Conservation (phyloP, 2,113 vertebrate species). For the Desmodus rotundus region DNA sequence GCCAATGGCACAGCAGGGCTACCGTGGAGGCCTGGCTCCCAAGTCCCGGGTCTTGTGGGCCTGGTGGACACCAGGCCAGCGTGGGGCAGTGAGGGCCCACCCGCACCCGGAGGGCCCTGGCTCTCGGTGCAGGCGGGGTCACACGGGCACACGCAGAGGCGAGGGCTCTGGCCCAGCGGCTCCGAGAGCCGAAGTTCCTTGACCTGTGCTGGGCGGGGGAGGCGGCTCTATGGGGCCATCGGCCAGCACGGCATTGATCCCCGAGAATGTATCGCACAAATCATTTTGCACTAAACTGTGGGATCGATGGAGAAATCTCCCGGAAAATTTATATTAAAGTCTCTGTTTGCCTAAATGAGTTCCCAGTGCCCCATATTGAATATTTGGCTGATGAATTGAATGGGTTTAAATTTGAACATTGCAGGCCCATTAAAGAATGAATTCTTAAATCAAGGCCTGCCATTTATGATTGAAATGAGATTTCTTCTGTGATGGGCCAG, state of each 20-base stretch:
- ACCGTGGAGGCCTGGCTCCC: rapidly evolving
- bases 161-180: background rate
- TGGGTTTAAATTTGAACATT: conserved; percentile 97
- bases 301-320: conserved; percentile 99
- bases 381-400: conserved; percentile 99
- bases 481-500: conserved; percentile 88
- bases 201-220: conserved; percentile 81
- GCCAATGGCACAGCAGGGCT: rapidly evolving
- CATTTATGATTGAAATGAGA: conserved; percentile 99
- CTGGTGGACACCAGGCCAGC: rapidly evolving
- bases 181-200: conserved; percentile 86
- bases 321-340: conserved; percentile 99
- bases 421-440: conserved; percentile 97
- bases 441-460: conserved; percentile 98
- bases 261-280: conserved; percentile 98
- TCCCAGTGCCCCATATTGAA: conserved; percentile 93
- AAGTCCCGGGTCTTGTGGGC: rapidly evolving
- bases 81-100: rapidly evolving
- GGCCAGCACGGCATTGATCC: conserved; percentile 93
- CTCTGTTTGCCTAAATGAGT: conserved; percentile 93
- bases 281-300: conserved; percentile 97
- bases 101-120: background rate
- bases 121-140: rapidly evolving
- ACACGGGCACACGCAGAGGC: rapidly evolving
- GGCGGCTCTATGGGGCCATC: conserved; percentile 92